phyloP scores from a whole-genome alignment of 2,113 vertebrate genomes.

The Lagopus leucura region DNA sequence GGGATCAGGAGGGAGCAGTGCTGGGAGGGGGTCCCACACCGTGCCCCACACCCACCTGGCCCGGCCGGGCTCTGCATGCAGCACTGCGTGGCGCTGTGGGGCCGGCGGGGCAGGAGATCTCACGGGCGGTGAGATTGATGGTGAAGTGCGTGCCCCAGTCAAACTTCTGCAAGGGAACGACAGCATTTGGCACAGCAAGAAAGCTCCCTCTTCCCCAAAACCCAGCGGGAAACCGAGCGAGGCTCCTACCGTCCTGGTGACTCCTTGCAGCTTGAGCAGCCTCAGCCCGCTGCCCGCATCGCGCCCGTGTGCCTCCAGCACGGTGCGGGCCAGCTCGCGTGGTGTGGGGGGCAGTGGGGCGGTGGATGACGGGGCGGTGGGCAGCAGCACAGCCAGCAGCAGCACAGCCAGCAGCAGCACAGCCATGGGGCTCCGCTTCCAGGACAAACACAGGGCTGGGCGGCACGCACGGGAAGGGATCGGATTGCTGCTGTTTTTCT shows the following conservation, averaged over 20 bases:
- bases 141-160: conserved; percentile 56
- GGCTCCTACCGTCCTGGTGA: conserved; percentile 32
- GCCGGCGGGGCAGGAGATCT: not conserved
- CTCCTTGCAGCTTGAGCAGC: conserved; percentile 41
- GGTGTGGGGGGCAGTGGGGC: not conserved
- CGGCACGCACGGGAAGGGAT: not conserved
- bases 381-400: not conserved
- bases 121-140: conserved; percentile 61
- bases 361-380: not conserved
- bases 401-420: not conserved
- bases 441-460: not conserved
- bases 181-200: fast-evolving
- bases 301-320: conserved; percentile 48
- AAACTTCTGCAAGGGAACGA: not conserved
- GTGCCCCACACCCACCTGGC: not conserved
- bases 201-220: not conserved
- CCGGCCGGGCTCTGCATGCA: conserved; percentile 8
- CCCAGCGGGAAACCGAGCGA: not conserved
- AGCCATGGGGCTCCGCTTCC: not conserved
- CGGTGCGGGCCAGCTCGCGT: not conserved
- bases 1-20: not conserved
- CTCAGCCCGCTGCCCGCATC: not conserved
- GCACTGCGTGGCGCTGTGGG: not conserved
- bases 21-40: not conserved
- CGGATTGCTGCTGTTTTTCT: not conserved